Evolutionary conservation across 2,797 vertebrate species (phyloP), one percentile per base, ranked within the genome.

Genomic region (Tokudaia tokunoshimensis): DNA sequence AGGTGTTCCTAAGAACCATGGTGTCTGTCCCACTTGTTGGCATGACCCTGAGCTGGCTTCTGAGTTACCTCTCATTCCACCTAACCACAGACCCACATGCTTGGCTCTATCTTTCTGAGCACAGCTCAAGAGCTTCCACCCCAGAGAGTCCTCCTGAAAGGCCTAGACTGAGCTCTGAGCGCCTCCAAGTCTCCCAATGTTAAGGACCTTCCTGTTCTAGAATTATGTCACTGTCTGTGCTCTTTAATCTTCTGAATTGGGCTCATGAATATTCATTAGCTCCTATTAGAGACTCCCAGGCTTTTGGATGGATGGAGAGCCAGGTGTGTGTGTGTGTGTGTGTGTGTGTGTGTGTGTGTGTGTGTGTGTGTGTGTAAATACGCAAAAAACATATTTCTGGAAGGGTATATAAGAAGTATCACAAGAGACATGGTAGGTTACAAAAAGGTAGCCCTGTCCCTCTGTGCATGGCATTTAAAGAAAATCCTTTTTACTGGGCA

Each of bases 251-350:
- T 87, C 65, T 95, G 83, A 41, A 82, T 74, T 84, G 22, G 7
- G 15, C 24, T 15, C 57, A 59, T 12, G 44, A 6, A 11, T 65
- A 55, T 78, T 90, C 37, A 50, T 5, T 81, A 93, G 34, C 26
- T 13, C 65, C 5, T 94, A 7, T 61, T 52, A 87, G 82, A 92
- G 22, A 52, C 6, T 80, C 78, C 37, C 65, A 67, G 55, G 55
- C 50, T 91, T 93, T 34, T 87, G 83, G 55, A 44, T 94, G 90
- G 29, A 90, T 89, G 50, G 82, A 19, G 61, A 94, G 6, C 8
- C 44, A 29, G 84, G 55, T 34, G 17, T 57, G 34, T 70, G 65
- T 67, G 65, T 70, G 65, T 67, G 20, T 80, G 59, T 79, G 63
- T 70, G 76, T 90, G 41, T 72, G 11, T 87, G 37, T 79, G 74